These are phyloP conservation scores for Agonopterix heracliana DNA, from an alignment of 2,888 invertebrate genomes.

Conservation along the genomic window DNA sequence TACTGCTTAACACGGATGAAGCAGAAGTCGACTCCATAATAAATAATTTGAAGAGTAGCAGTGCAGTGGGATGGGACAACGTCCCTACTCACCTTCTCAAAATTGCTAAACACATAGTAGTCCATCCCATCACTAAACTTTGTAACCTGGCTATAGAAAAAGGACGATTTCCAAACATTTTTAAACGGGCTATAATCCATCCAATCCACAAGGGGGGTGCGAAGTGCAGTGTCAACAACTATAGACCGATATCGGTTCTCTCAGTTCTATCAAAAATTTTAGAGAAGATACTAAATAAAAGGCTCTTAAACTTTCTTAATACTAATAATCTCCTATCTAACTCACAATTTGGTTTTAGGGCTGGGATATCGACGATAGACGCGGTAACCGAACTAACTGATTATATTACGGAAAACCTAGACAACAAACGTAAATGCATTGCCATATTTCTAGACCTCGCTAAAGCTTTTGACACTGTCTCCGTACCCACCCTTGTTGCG, in stretches of 20 bases:
- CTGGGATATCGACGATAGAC: too few species aligned
- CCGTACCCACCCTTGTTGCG: not conserved
- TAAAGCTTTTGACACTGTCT: too few species aligned
- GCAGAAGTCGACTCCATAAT: not conserved
- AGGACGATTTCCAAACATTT: not conserved
- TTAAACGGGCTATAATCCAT: not conserved
- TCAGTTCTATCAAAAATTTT: not conserved
- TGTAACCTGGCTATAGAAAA: not conserved
- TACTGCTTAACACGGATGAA: not conserved
- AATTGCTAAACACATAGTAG: not conserved
- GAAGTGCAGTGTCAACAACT: not conserved
- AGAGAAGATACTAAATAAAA: not conserved
- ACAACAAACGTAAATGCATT: too few species aligned
- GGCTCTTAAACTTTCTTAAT: not conserved
- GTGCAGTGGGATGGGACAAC: not conserved
- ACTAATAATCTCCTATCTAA: not conserved
- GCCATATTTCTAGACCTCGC: too few species aligned
- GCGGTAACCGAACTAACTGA: too few species aligned
- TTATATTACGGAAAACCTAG: too few species aligned
- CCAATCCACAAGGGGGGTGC: not conserved
- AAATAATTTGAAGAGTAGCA: not conserved
- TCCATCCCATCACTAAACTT: not conserved
- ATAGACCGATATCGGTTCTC: too few species aligned
- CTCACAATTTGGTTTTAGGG: not conserved
- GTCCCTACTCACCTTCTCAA: not conserved